Percentiles rank a stretch among this genome's conserved stretches.
These are phyloP conservation scores for Minunthozetes semirufus DNA, from an alignment of 2,888 invertebrate species.

Conservation along the genomic window DNA sequence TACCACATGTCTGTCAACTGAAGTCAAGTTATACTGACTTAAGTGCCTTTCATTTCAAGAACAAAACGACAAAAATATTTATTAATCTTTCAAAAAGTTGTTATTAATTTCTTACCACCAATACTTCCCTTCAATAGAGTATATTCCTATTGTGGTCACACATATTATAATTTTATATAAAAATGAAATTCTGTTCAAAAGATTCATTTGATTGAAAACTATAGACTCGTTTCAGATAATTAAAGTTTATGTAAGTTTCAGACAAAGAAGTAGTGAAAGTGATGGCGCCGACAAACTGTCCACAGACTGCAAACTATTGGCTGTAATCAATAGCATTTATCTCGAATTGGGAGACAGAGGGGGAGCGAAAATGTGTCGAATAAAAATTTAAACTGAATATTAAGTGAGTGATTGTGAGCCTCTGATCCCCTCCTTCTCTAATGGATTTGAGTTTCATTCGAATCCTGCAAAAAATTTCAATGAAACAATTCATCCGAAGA, in stretches of 20 bases:
- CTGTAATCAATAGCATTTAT: too few relatives aligned
- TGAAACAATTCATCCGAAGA: neutral
- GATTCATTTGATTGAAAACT: too few relatives aligned
- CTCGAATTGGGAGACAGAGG: too few relatives aligned
- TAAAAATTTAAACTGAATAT: neutral
- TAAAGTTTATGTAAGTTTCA: too few relatives aligned
- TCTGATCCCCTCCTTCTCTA: neutral
- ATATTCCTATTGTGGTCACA: neutral
- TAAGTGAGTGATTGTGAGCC: neutral
- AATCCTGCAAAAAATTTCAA: neutral
- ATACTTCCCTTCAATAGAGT: neutral
- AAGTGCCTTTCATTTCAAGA: neutral
- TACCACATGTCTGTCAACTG: neutral
- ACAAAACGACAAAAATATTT: neutral
- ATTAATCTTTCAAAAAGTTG: too few relatives aligned
- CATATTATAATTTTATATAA: neutral
- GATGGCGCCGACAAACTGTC: too few relatives aligned
- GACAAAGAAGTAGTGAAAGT: too few relatives aligned
- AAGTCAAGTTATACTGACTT: conserved; percentile 7
- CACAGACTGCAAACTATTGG: too few relatives aligned
- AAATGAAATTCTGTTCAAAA: neutral
- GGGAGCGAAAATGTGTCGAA: neutral
- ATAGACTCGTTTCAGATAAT: neutral
- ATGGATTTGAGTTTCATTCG: too few relatives aligned
- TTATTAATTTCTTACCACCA: neutral